These are phyloP conservation scores for Serrognathus titanus DNA, from an alignment of 2,888 invertebrate genomes.

Conservation along the genomic window DNA sequence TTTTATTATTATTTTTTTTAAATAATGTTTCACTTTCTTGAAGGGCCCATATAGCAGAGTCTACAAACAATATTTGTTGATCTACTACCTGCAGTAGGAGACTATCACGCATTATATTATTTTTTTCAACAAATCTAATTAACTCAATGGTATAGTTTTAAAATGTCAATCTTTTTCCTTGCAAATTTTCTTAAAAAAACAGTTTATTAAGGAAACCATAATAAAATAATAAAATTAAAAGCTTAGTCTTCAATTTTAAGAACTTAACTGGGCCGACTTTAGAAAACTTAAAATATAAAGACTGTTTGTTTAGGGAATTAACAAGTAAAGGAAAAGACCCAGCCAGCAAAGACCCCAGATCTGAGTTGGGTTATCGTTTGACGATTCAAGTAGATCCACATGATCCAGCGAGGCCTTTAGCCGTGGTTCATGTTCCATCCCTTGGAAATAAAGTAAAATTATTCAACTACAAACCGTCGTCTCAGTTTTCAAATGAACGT, in stretches of 20 bases:
- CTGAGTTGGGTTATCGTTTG: conserved; percentile 83
- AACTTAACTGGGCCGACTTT: too few species aligned
- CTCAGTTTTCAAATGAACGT: neutral
- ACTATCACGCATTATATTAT: too few species aligned
- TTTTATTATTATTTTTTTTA: too few species aligned
- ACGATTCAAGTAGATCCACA: conserved; percentile 84
- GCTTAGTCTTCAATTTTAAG: too few species aligned
- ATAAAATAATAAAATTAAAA: neutral
- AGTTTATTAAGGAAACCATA: too few species aligned
- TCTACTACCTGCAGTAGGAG: too few species aligned
- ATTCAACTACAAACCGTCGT: neutral
- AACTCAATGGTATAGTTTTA: neutral
- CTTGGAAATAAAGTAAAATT: conserved; percentile 61
- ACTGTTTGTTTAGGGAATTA: conserved; percentile 50
- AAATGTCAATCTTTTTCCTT: neutral
- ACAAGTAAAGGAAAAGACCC: conserved; percentile 51
- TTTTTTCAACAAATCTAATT: neutral
- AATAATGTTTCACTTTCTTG: too few species aligned
- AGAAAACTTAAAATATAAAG: too few species aligned
- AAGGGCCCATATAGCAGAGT: too few species aligned
- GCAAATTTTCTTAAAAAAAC: neutral
- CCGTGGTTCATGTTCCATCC: conserved; percentile 65
- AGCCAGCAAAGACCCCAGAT: conserved; percentile 62
- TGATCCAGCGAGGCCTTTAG: conserved; percentile 73
- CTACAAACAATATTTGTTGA: too few species aligned